phyloP scores from a whole-genome alignment of 2,888 invertebrate genomes.

The Epinotia bilunana region DNA sequence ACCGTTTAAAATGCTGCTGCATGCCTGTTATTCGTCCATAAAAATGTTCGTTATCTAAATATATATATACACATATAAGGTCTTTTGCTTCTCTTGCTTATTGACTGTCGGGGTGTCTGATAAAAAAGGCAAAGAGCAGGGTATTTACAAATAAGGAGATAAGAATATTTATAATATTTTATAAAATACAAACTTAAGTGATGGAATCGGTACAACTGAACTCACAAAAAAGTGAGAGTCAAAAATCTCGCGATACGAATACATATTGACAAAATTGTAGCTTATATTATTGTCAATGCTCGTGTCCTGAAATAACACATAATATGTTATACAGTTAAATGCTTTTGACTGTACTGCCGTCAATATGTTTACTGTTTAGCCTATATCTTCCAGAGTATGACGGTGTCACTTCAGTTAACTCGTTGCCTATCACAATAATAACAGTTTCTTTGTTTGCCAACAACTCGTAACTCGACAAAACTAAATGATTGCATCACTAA shows the following conservation, averaged over 20 bases:
- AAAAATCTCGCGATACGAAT: background rate
- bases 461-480: slow-evolving; percentile 18
- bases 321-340: background rate
- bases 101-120: too few relatives aligned
- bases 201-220: background rate
- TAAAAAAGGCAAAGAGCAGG: too few relatives aligned
- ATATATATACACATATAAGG: too few relatives aligned
- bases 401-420: slow-evolving; percentile 20
- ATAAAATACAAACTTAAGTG: background rate
- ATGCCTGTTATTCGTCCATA: too few relatives aligned
- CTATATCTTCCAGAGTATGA: slow-evolving; percentile 27
- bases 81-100: too few relatives aligned
- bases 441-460: slow-evolving; percentile 41
- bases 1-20: too few relatives aligned
- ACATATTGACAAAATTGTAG: background rate
- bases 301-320: too few relatives aligned
- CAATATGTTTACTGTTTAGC: slow-evolving; percentile 16
- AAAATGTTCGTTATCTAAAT: too few relatives aligned
- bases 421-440: slow-evolving; percentile 39
- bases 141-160: too few relatives aligned
- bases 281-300: too few relatives aligned
- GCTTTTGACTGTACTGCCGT: slow-evolving; percentile 1
- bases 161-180: too few relatives aligned
- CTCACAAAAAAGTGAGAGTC: background rate
- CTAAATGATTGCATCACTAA: slow-evolving; percentile 35